Base-by-base conservation (phyloP, 2,797 vertebrate species). In the Cuculus canorus region DNA sequence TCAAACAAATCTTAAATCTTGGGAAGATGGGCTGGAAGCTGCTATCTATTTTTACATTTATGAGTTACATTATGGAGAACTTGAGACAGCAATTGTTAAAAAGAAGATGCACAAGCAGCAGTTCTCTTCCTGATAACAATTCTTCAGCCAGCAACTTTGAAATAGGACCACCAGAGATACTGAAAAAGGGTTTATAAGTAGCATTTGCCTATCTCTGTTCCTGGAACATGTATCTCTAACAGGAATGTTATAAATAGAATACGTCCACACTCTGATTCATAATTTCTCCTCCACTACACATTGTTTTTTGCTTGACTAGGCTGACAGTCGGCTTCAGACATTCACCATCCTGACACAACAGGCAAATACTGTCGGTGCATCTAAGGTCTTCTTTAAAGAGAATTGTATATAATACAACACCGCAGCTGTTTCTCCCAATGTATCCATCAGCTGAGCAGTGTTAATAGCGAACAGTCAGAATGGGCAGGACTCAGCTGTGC, bases 211-310 rank as follows among this genome's bases (percentile, higher is more conserved):
- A 25, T 57, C 35, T 66, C 43, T 88, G 30, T 65, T 92, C 28
- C 23, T 56, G 37, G 22, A 88, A 59, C 2, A 1, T 5, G 4
- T 79, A 77, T 53, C 30, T 88, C 13, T 84, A 82, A 53, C 21
- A 82, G n/a, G 21, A 70, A 76, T 69, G 21, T 63, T 92, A 94
- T 72, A 90, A 88, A 88, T 86, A 94, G 82, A 86, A 28, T 28
- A 64, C 47, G 43, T 72, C 65, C 70, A 79, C 45, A 66, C 65
- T 80, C 61, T 6, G 4, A 60, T 92, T 70, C 39, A 72, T 76
- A 88, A 79, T 92, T 94, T 95, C 73, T 94, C 73, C 85, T 95
- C 18, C 73, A 57, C 43, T 92, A 57, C 78, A 60, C 86, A 84
- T 76, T 87, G 33, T 5, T 73, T 87, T 92, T 79, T 90, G 81